These are phyloP conservation scores for Camponotus fellah DNA, from an alignment of 2,888 invertebrate species.

Conservation along the genomic window DNA sequence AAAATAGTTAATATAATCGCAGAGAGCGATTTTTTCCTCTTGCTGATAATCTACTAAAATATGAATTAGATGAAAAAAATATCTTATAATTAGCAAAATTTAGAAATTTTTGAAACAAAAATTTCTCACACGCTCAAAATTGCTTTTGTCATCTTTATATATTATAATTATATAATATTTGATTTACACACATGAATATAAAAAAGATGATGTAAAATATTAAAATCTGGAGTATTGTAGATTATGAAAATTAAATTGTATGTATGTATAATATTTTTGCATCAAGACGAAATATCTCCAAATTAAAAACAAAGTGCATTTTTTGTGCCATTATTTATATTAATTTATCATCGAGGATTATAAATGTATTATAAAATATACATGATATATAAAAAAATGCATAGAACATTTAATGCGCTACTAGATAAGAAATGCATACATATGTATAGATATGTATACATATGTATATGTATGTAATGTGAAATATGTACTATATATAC, in stretches of 20 bases:
- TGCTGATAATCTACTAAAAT: not conserved
- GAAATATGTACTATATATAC: not conserved
- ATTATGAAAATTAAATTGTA: constrained; percentile 10
- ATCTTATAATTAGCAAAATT: not conserved
- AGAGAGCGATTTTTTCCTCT: not conserved
- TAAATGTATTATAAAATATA: constrained; percentile 8
- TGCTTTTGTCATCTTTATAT: constrained; percentile 2
- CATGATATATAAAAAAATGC: not conserved
- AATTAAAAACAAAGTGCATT: not conserved
- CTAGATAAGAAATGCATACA: not conserved
- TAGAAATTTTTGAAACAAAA: not conserved
- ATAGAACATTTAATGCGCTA: constrained; percentile 1
- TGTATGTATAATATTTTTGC: constrained; percentile 26
- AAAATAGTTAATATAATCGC: not conserved
- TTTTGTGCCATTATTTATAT: constrained; percentile 11
- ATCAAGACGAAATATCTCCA: constrained; percentile 6
- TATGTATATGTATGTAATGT: too few species aligned
- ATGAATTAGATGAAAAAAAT: not conserved
- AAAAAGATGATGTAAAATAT: not conserved
- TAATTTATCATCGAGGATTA: not conserved
- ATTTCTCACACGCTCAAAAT: not conserved
- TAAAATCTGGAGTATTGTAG: not conserved
- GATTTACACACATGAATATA: not conserved
- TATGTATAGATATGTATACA: not conserved
- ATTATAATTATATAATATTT: constrained; percentile 26